phyloP scores from a whole-genome alignment of 2,888 invertebrate genomes.

The Suillia variegata region DNA sequence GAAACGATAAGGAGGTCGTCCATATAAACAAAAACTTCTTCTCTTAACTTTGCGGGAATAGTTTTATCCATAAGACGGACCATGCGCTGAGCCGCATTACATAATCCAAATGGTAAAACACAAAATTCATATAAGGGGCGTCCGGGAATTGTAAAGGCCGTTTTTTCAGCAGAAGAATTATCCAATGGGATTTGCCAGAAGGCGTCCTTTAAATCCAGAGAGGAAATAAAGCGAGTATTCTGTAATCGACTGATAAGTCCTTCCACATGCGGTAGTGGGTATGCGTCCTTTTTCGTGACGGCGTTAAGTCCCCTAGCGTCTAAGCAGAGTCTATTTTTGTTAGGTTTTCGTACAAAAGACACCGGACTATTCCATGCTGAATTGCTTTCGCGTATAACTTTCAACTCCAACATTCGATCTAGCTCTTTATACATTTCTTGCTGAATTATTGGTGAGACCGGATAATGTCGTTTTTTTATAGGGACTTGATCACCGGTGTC shows the following conservation, averaged over 20 bases:
- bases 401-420: too few species aligned
- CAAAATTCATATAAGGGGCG: conserved; percentile 3
- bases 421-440: too few species aligned
- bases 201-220: neutral
- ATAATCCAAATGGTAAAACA: conserved; percentile 15
- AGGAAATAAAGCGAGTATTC: conserved; percentile 7
- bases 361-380: too few species aligned
- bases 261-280: conserved; percentile 10
- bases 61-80: conserved; percentile 29
- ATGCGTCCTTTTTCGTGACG: conserved; percentile 9
- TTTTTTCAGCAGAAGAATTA: neutral
- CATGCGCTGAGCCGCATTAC: conserved; percentile 1
- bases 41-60: conserved; percentile 15
- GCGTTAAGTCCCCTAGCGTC: conserved; percentile 7
- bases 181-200: conserved; percentile 3
- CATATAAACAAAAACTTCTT: conserved; percentile 14
- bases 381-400: too few species aligned
- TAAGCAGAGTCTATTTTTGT: neutral
- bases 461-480: too few species aligned
- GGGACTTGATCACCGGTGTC: too few species aligned
- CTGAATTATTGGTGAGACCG: too few species aligned
- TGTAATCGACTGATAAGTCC: conserved; percentile 9
- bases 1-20: conserved; percentile 16
- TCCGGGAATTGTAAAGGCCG: conserved; percentile 12
- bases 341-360: neutral